Conservation (phyloP, 2,797 vertebrate genomes). For the Xenopus petersii region DNA sequence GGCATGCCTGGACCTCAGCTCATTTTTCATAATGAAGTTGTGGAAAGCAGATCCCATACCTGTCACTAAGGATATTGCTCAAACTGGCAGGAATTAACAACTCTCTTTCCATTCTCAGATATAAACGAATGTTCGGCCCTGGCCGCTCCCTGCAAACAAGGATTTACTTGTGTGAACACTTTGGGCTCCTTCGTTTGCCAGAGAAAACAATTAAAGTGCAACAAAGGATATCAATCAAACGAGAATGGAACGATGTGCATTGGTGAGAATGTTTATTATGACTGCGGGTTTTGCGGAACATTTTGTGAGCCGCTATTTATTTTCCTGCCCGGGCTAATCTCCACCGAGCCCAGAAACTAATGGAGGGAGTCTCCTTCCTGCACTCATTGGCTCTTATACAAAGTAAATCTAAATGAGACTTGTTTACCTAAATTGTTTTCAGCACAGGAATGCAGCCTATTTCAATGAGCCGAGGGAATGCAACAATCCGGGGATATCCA, state of each 20-base stretch:
- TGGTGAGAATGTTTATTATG: constrained; percentile 66
- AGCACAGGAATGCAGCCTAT: no score
- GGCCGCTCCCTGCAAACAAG: constrained; percentile 74
- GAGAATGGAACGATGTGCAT: constrained; percentile 80
- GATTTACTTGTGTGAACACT: constrained; percentile 88
- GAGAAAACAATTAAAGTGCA: constrained; percentile 75
- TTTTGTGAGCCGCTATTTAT: neutral
- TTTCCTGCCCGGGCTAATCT: neutral
- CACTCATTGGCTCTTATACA: no score
- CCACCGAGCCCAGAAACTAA: neutral
- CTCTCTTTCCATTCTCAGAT: constrained; percentile 62
- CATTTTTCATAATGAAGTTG: no score
- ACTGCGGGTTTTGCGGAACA: neutral
- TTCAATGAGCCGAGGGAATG: no score
- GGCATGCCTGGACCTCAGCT: no score
- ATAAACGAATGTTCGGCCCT: constrained; percentile 84
- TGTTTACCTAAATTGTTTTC: no score
- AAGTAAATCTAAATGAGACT: no score
- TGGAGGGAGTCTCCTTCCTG: neutral
- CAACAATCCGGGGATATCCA: no score
- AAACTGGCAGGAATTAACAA: neutral
- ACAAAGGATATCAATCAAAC: constrained; percentile 78
- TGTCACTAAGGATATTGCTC: no score
- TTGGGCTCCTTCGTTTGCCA: constrained; percentile 91
- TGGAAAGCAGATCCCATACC: no score